A percentile compares a stretch with the other conserved stretches of the same genome.
Evolutionary conservation across 2,113 vertebrate genomes (phyloP).

Genomic region (Pluvialis apricaria): DNA sequence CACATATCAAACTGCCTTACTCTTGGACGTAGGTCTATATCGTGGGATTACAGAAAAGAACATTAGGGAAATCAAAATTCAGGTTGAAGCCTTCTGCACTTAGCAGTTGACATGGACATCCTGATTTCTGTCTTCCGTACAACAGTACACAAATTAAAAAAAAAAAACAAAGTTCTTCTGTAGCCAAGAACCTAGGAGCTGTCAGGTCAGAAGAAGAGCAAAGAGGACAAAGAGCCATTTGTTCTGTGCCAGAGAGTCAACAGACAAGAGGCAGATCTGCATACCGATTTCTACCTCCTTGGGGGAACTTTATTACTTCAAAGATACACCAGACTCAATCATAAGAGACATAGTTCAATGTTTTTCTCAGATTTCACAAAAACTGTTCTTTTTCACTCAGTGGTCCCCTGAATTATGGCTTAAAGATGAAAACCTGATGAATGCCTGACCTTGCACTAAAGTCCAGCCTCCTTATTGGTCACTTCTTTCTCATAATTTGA

Average conservation of each 20-base stretch:
- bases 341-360: neutral
- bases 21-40: neutral
- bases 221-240: neutral
- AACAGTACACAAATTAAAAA: rapidly evolving
- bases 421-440: neutral
- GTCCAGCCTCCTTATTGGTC: neutral
- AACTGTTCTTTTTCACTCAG: neutral
- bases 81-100: neutral
- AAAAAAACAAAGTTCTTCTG: neutral
- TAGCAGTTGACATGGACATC: neutral
- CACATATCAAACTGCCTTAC: neutral
- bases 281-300: neutral
- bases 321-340: neutral
- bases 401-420: neutral
- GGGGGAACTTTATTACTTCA: neutral
- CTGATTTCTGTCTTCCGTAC: neutral
- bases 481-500: neutral
- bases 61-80: neutral
- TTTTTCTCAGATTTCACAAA: neutral
- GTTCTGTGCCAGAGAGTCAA: neutral
- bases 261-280: neutral
- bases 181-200: neutral
- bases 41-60: neutral
- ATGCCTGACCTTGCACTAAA: neutral
- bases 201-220: neutral